Evolutionary conservation across 2,113 vertebrate genomes (phyloP).

Genomic region (Sphyrna mokarran): DNA sequence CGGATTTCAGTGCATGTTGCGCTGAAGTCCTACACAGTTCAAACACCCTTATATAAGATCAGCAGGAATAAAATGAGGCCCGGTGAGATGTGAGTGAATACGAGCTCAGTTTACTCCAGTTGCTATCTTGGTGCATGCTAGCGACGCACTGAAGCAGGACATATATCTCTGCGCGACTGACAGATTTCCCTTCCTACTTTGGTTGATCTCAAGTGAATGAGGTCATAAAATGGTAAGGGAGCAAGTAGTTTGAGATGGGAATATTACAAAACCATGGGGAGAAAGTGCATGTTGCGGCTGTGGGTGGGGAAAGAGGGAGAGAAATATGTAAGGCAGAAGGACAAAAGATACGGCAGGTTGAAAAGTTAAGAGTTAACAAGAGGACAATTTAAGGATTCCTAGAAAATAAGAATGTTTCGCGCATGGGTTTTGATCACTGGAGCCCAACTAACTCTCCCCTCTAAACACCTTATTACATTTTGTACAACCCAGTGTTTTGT

Average conservation of each 20-base stretch:
- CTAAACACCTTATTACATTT: background rate
- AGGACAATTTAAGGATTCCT: background rate
- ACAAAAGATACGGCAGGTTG: background rate
- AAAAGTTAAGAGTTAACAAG: background rate
- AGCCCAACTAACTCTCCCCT: background rate
- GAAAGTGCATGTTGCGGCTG: background rate
- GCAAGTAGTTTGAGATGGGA: background rate
- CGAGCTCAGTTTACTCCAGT: background rate
- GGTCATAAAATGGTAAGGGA: background rate
- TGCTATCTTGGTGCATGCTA: background rate
- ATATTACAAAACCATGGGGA: background rate
- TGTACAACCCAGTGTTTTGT: background rate
- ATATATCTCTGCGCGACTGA: background rate
- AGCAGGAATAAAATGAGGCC: background rate
- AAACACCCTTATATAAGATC: background rate
- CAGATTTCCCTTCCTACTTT: background rate
- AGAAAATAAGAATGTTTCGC: background rate
- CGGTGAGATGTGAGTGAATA: background rate
- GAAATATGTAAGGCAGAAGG: background rate
- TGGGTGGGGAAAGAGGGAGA: background rate
- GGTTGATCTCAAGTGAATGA: background rate
- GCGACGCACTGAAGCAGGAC: background rate
- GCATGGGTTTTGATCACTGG: background rate
- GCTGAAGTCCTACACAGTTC: background rate
- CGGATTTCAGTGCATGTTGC: background rate